Conservation (phyloP, 2,888 invertebrate genomes). For the Cataglyphis altisquamis region DNA sequence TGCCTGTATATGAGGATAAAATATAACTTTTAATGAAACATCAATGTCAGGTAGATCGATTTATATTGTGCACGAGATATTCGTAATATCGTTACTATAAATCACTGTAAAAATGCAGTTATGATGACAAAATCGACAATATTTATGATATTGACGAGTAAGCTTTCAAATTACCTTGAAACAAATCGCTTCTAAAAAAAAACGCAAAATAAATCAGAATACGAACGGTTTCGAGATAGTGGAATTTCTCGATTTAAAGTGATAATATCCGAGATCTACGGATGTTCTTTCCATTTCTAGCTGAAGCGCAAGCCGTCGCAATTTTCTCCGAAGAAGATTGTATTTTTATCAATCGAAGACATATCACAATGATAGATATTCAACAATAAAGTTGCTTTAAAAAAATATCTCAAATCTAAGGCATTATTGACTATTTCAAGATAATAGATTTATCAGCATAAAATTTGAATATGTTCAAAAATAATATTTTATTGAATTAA, state of each 20-base stretch:
- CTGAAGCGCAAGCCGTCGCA: conserved; percentile 13
- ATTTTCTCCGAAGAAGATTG: conserved; percentile 29
- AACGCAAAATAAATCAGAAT: not conserved
- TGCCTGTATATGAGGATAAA: conserved; percentile 10
- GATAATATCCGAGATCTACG: conserved; percentile 38
- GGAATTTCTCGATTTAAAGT: conserved; percentile 11
- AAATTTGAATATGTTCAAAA: not conserved
- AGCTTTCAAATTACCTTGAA: conserved; percentile 8
- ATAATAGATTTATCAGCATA: not conserved
- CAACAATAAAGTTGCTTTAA: not conserved
- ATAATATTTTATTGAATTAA: not conserved
- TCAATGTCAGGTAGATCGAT: conserved; percentile 37
- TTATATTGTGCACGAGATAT: conserved; percentile 25
- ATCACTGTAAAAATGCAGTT: conserved; percentile 38
- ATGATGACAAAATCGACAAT: conserved; percentile 16
- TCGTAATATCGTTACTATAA: conserved; percentile 45
- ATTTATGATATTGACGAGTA: conserved; percentile 31
- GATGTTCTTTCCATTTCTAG: conserved; percentile 21
- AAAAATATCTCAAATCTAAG: conserved; percentile 3
- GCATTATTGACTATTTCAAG: conserved; percentile 6
- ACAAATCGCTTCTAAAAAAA: conserved; percentile 18
- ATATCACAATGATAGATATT: conserved; percentile 19
- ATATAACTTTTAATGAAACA: conserved; percentile 57
- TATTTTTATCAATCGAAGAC: conserved; percentile 16
- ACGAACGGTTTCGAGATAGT: not conserved